Conservation (phyloP, 2,113 vertebrate genomes). For the Pseudolaguvia tuberculata region DNA sequence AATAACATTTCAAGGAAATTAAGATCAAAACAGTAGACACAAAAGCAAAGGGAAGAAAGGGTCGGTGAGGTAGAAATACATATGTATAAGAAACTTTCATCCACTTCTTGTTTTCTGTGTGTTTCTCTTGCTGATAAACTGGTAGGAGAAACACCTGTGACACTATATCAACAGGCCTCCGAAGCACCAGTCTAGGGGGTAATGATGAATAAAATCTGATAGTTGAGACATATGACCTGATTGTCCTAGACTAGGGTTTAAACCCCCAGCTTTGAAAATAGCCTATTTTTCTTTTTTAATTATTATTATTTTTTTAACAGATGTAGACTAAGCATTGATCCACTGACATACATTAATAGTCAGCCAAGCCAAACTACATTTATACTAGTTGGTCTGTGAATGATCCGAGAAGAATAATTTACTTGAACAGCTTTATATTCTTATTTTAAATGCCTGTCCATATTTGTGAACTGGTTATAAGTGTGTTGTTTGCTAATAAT, state of each 20-base stretch:
- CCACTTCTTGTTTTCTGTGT: neutral
- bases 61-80: too few species aligned
- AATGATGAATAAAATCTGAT: constrained; percentile 17
- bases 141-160: constrained; percentile 9
- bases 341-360: neutral
- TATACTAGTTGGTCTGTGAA: neutral
- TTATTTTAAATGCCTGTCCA: neutral
- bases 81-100: neutral
- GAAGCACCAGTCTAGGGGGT: constrained; percentile 14
- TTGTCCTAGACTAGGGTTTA: neutral
- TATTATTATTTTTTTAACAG: too few species aligned
- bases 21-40: too few species aligned
- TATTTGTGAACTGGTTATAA: neutral
- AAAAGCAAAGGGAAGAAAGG: neutral
- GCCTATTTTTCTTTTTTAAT: too few species aligned
- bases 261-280: constrained; percentile 8
- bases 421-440: neutral
- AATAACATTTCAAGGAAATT: too few species aligned
- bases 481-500: neutral
- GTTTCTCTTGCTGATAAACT: neutral
- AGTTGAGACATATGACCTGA: constrained; percentile 15
- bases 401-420: neutral
- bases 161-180: neutral
- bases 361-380: neutral
- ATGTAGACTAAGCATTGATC: neutral